Conservation (phyloP, 2,797 vertebrate genomes). For the Macropus fuliginosus region DNA sequence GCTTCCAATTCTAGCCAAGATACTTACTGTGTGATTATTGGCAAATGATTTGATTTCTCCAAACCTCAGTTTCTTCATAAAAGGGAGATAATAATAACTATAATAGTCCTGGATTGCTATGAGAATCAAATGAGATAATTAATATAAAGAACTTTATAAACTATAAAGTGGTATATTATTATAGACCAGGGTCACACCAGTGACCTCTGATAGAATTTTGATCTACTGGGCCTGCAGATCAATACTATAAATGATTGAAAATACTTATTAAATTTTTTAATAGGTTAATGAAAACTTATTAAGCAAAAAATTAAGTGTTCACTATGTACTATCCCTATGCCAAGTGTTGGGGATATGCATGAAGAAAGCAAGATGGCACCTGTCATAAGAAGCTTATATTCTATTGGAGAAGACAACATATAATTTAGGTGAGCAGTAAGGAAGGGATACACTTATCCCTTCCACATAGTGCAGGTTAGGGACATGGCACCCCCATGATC, state of each 20-base stretch:
- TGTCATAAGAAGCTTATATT: not conserved
- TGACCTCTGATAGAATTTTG: not conserved
- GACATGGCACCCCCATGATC: not conserved
- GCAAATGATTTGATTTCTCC: not conserved
- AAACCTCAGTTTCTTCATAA: not conserved
- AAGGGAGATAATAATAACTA: not conserved
- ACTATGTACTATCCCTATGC: not conserved
- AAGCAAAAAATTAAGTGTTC: not conserved
- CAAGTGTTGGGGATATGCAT: not conserved
- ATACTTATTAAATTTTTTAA: not conserved
- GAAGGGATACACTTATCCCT: not conserved
- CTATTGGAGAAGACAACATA: not conserved
- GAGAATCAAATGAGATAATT: not conserved
- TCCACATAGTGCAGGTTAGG: not conserved
- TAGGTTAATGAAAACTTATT: not conserved
- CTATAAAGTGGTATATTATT: not conserved
- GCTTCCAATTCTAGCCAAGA: not conserved
- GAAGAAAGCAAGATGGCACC: not conserved
- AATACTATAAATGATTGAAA: not conserved
- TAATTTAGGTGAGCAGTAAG: not conserved
- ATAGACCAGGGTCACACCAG: not conserved
- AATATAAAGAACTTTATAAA: not conserved
- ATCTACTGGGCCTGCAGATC: not conserved
- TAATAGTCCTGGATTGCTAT: not conserved
- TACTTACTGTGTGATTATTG: not conserved